Percentiles rank a stretch among this genome's conserved stretches.
These are phyloP conservation scores for Orthonevra nobilis DNA, from an alignment of 2,888 invertebrate genomes.

Conservation along the genomic window DNA sequence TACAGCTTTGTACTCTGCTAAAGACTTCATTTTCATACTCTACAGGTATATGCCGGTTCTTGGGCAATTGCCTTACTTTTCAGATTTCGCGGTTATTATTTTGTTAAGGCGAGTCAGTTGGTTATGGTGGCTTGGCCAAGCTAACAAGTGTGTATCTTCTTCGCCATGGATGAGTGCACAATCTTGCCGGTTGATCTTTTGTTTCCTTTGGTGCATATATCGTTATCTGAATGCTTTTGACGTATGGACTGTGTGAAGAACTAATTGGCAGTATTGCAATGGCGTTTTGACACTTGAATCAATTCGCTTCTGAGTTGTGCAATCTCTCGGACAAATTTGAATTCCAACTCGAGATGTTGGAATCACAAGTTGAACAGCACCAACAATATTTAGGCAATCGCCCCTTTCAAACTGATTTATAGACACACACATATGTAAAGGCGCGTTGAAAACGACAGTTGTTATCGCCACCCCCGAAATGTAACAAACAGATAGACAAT, in stretches of 20 bases:
- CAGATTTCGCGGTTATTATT: slow-evolving; percentile 65
- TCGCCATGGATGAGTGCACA: slow-evolving; percentile 56
- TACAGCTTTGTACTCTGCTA: slow-evolving; percentile 10
- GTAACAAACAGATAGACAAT: not conserved
- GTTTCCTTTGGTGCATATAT: slow-evolving; percentile 26
- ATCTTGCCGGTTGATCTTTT: slow-evolving; percentile 49
- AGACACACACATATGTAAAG: slow-evolving; percentile 8
- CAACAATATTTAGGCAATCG: slow-evolving; percentile 39
- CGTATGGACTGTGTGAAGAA: slow-evolving; percentile 40
- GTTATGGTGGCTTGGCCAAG: not conserved
- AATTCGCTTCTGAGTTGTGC: slow-evolving; percentile 32
- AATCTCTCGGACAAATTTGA: slow-evolving; percentile 43
- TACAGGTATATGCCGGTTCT: slow-evolving; percentile 24
- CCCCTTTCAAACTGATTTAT: slow-evolving; percentile 23
- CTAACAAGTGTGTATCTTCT: slow-evolving; percentile 8
- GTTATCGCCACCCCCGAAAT: slow-evolving; percentile 36
- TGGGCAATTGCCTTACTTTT: slow-evolving; percentile 66
- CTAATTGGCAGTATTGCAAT: slow-evolving; percentile 63
- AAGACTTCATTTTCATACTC: not conserved
- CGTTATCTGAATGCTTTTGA: slow-evolving; percentile 33
- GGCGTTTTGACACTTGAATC: slow-evolving; percentile 64
- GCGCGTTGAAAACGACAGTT: slow-evolving; percentile 27
- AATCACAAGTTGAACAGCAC: slow-evolving; percentile 44
- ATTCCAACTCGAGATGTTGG: slow-evolving; percentile 19
- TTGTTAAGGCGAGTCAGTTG: not conserved